phyloP scores from a whole-genome alignment of 2,797 vertebrate genomes.

The Acipenser ruthenus region DNA sequence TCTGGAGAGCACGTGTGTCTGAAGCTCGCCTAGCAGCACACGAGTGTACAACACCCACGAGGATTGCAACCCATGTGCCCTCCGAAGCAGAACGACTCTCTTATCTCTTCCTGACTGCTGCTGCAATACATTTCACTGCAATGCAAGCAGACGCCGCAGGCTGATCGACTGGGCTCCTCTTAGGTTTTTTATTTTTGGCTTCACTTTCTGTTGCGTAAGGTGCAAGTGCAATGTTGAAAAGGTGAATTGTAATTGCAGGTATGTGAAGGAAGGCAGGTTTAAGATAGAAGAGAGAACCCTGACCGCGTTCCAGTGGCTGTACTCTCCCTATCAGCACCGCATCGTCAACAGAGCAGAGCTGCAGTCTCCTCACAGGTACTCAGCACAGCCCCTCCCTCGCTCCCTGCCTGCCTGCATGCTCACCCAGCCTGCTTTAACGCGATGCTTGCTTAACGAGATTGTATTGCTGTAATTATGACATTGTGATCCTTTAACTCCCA shows the following conservation, averaged over 20 bases:
- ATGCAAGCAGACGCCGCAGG: neutral
- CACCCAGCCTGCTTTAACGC: too few species aligned
- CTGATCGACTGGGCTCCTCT: neutral
- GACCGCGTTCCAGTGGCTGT: constrained; percentile 59
- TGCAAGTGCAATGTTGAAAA: too few species aligned
- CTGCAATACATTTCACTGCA: neutral
- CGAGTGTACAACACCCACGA: neutral
- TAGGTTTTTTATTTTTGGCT: neutral
- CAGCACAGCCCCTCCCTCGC: too few species aligned
- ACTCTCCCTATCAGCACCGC: constrained; percentile 54
- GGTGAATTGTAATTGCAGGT: constrained; percentile 40
- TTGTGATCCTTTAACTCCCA: too few species aligned
- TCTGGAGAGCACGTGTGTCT: neutral
- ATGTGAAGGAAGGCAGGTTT: constrained; percentile 55
- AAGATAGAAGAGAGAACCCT: constrained; percentile 59
- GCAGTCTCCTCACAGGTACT: constrained; percentile 47
- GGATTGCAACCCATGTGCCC: neutral
- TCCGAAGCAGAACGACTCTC: neutral
- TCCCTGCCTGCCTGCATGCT: too few species aligned
- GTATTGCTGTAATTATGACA: too few species aligned
- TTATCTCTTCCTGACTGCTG: neutral
- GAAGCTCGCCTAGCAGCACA: neutral
- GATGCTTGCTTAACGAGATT: too few species aligned
- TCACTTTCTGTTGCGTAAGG: neutral
- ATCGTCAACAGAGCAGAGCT: constrained; percentile 50